phyloP scores from a whole-genome alignment of 2,888 invertebrate genomes.

The Philopedon plagiatum region DNA sequence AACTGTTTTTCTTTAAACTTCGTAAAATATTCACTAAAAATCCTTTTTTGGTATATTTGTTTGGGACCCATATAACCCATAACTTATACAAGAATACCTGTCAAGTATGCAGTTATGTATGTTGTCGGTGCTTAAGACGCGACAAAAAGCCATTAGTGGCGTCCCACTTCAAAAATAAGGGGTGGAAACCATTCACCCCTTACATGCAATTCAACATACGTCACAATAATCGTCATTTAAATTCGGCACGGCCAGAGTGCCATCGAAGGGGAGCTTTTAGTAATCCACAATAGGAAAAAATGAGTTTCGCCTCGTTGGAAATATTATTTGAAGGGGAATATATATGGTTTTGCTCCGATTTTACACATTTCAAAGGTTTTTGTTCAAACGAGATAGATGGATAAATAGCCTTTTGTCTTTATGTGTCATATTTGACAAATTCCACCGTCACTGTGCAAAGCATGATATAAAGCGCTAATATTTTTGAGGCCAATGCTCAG shows the following conservation, averaged over 20 bases:
- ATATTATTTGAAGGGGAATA: constrained; percentile 28
- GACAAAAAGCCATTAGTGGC: constrained; percentile 3
- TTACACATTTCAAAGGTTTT: constrained; percentile 39
- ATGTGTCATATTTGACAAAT: constrained; percentile 25
- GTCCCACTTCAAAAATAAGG: constrained; percentile 5
- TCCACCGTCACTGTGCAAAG: constrained; percentile 22
- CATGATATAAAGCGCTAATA: constrained; percentile 26
- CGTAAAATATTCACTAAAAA: too few relatives aligned
- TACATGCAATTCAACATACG: constrained; percentile 15
- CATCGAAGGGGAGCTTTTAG: constrained; percentile 35
- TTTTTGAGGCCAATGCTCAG: constrained; percentile 21
- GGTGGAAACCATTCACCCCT: constrained; percentile 6
- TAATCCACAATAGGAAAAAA: constrained; percentile 35
- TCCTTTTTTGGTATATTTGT: too few relatives aligned
- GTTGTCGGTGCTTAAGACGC: too few relatives aligned
- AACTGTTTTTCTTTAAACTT: too few relatives aligned
- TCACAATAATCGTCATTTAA: constrained; percentile 27
- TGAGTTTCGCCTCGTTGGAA: constrained; percentile 31
- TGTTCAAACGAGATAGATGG: constrained; percentile 16
- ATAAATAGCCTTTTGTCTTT: constrained; percentile 34
- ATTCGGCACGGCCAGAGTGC: constrained; percentile 35
- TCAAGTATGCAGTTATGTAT: too few relatives aligned
- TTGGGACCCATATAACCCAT: too few relatives aligned
- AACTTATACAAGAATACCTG: too few relatives aligned
- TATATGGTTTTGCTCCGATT: constrained; percentile 36